phyloP scores from a whole-genome alignment of 1,140 invertebrate genomes.

The Trigoniulus corallinus region DNA sequence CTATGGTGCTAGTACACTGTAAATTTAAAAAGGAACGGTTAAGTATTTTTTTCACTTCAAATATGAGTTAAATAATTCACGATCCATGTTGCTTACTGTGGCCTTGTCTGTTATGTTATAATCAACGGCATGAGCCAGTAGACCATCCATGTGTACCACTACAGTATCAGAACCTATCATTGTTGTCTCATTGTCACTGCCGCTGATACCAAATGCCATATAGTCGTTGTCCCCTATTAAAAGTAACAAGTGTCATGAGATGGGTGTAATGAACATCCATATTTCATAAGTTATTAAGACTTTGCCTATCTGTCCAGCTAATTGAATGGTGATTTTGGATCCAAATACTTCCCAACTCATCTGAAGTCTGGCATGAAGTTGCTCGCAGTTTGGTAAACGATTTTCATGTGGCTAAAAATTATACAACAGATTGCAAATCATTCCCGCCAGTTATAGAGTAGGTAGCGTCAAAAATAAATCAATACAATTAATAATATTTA shows the following conservation, averaged over 20 bases:
- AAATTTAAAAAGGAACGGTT: conserved; percentile 12
- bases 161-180: conserved; percentile 77
- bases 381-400: conserved; percentile 58
- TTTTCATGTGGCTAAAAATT: conserved; percentile 23
- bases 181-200: conserved; percentile 43
- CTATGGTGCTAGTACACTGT: conserved; percentile 66
- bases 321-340: conserved; percentile 66
- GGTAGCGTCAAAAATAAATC: conserved; percentile 22
- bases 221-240: conserved; percentile 48
- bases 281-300: conserved; percentile 10
- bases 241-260: neutral
- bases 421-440: conserved; percentile 2
- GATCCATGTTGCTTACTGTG: conserved; percentile 37
- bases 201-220: conserved; percentile 72
- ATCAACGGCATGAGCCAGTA: conserved; percentile 52
- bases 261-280: neutral
- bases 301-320: conserved; percentile 57
- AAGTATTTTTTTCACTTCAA: neutral
- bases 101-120: conserved; percentile 71
- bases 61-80: neutral
- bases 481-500: conserved; percentile 13
- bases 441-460: neutral
- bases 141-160: conserved; percentile 52
- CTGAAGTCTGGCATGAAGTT: conserved; percentile 64
- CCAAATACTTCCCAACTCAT: conserved; percentile 80